A percentile compares a stretch with the other conserved stretches of the same genome.
These are phyloP conservation scores for Dromius quadrimaculatus DNA, from an alignment of 2,888 invertebrate genomes.

Conservation along the genomic window DNA sequence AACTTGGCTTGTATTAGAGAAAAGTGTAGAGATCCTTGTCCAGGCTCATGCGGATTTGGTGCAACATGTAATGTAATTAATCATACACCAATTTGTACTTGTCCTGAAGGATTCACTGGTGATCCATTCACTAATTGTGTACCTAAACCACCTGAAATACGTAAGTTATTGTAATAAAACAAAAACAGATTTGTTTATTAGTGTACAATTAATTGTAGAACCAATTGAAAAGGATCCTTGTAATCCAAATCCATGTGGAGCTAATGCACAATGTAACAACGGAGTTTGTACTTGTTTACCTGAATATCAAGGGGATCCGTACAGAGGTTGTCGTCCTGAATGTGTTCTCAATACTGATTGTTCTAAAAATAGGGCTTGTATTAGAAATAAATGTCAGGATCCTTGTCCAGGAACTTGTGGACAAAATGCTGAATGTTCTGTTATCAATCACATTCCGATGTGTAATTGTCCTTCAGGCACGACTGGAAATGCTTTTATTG, in stretches of 20 bases:
- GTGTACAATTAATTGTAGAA: conserved; percentile 31
- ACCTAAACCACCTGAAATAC: conserved; percentile 57
- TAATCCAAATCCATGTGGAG: conserved; percentile 76
- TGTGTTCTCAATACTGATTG: conserved; percentile 82
- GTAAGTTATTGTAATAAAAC: conserved; percentile 48
- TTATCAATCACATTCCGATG: conserved; percentile 81
- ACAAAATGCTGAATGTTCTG: conserved; percentile 77
- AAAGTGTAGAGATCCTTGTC: conserved; percentile 84
- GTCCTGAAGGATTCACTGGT: conserved; percentile 77
- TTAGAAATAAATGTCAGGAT: conserved; percentile 77
- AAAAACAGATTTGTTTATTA: not conserved
- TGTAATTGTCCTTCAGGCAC: conserved; percentile 80
- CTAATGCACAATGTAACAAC: conserved; percentile 73
- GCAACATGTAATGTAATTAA: conserved; percentile 76
- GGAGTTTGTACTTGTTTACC: conserved; percentile 78
- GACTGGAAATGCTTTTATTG: conserved; percentile 79
- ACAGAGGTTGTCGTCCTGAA: conserved; percentile 77
- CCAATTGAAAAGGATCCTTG: conserved; percentile 68
- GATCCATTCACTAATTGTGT: conserved; percentile 77
- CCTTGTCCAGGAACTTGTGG: conserved; percentile 85
- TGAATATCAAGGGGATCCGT: conserved; percentile 80
- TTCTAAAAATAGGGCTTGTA: conserved; percentile 76
- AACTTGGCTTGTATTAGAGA: conserved; percentile 82
- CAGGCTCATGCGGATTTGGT: conserved; percentile 79
- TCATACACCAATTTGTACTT: conserved; percentile 81